Base-by-base conservation (phyloP, 2,888 invertebrate species). In the Furcula furcula region DNA sequence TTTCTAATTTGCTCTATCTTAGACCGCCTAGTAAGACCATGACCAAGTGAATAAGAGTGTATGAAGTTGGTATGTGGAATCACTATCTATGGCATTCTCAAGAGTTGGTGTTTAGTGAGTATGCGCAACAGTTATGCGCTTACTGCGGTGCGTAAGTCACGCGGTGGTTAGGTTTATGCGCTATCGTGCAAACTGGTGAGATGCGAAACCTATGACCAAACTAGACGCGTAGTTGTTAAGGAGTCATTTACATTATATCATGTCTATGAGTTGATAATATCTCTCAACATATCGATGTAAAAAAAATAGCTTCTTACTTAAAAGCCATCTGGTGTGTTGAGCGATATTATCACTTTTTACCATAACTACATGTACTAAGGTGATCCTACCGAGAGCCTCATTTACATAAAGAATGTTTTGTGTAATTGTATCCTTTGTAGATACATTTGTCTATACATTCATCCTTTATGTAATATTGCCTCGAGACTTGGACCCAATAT, bases 51-150 rank as follows among this genome's bases (percentile, higher is more conserved):
- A 44, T 34, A 49, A 42, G 49, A 46, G 53, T 61, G 57, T 65
- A 54, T 51, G 62, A 54, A 61, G 55, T 57, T 60, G 55, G 56
- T 53, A 49, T 62, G 58, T 58, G 50, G 58, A 58, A 59, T 53
- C 47, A 67, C 61, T 67, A 60, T 60, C n/a, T n/a, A n/a, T n/a
- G n/a, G n/a, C n/a, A n/a, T n/a, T n/a, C n/a, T n/a, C n/a, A n/a
- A n/a, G 54, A 34, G 46, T 50, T 45, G 55, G 50, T 63, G 57
- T 59, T 36, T 13, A 40, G 28, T 36, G 34, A 40, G 28, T 36
- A 36, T 19, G 23, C 25, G 36, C 28, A 1, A 34, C 21, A 31
- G 25, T 13, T 16, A 46, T 27, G 31, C 22, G 9, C 27, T 20
- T 19, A 4, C 19, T 18, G 26, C 34, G 31, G 19, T 26, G 16